Conservation (phyloP, 2,113 vertebrate species). For the Felis chaus region DNA sequence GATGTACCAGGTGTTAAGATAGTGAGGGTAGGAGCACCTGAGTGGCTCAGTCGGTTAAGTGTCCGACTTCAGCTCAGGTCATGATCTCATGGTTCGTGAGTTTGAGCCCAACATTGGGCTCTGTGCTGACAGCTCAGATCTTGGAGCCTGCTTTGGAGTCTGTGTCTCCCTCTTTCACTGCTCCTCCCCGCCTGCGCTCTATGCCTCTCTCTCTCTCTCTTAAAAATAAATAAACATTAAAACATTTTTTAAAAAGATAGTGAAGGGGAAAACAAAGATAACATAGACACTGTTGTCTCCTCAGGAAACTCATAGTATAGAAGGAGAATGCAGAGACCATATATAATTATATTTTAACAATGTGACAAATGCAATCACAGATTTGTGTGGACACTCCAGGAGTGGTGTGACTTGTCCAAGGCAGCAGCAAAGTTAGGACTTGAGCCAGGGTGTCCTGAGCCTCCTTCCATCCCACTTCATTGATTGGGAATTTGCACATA, state of each 20-base stretch:
- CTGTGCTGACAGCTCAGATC: too few species aligned
- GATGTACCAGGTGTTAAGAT: neutral
- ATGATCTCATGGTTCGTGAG: too few species aligned
- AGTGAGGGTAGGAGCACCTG: neutral
- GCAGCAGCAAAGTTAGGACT: neutral
- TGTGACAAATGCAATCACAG: neutral
- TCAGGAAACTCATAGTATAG: neutral
- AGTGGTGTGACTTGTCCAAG: neutral
- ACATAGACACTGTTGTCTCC: neutral
- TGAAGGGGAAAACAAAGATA: neutral
- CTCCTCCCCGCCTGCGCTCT: too few species aligned
- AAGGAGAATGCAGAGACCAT: neutral
- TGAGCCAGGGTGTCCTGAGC: neutral
- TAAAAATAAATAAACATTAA: too few species aligned
- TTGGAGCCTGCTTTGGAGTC: too few species aligned
- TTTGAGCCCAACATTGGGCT: too few species aligned
- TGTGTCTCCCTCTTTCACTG: too few species aligned
- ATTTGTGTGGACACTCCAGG: neutral
- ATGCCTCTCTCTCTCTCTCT: too few species aligned
- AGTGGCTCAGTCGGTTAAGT: too few species aligned
- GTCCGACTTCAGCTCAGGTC: too few species aligned
- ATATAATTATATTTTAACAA: neutral
- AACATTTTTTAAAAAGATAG: neutral
- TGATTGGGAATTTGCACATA: neutral
- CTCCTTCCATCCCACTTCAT: neutral